A percentile compares a stretch with the other conserved stretches of the same genome.
phyloP scores from a whole-genome alignment of 2,113 vertebrate genomes.

The Diadophis punctatus region DNA sequence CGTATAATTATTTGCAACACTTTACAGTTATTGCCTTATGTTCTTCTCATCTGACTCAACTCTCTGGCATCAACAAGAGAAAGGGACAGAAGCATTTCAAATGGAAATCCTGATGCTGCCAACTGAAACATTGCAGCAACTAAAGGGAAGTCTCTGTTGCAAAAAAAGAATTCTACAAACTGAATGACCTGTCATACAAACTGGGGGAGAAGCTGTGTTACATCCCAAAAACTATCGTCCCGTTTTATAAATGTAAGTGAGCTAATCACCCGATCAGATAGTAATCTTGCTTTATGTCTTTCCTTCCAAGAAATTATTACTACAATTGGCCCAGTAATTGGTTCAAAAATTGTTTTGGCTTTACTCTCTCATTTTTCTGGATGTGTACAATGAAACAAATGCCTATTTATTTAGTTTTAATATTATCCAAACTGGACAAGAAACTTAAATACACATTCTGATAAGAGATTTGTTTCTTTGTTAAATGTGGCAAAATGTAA shows the following conservation, averaged over 20 bases:
- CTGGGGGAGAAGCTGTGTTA: not conserved
- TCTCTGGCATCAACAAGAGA: not conserved
- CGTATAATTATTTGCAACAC: not conserved
- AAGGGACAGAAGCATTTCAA: not conserved
- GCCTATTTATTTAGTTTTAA: not conserved
- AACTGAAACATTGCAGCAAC: not conserved
- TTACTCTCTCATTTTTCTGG: not conserved
- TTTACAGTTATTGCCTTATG: not conserved
- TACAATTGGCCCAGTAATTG: not conserved
- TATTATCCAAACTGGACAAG: not conserved
- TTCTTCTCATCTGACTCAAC: not conserved
- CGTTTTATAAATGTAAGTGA: not conserved
- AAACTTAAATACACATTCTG: not conserved
- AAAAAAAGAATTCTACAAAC: not conserved
- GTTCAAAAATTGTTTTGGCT: not conserved
- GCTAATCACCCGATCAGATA: not conserved
- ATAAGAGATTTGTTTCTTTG: not conserved
- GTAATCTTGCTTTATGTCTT: not conserved
- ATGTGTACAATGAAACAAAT: not conserved
- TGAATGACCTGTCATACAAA: not conserved
- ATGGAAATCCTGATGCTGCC: not conserved
- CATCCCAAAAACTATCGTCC: not conserved
- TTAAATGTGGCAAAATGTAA: not conserved
- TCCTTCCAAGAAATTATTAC: not conserved
- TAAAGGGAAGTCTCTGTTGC: not conserved